These are phyloP conservation scores for Dasypus novemcinctus DNA, from an alignment of 2,113 vertebrate species.

Conservation along the genomic window DNA sequence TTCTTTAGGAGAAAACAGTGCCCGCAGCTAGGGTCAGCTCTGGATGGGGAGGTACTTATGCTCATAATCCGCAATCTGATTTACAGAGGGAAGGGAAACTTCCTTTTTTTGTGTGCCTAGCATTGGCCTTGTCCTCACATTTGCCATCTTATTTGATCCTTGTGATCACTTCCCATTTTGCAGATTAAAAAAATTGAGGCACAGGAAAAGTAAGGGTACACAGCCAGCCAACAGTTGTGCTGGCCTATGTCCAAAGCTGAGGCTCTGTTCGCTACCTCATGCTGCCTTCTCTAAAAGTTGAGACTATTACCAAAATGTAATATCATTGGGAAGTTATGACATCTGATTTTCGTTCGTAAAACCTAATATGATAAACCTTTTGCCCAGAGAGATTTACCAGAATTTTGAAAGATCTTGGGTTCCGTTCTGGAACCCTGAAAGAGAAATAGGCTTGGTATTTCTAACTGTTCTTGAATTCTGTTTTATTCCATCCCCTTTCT, in stretches of 20 bases:
- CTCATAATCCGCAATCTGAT: not conserved
- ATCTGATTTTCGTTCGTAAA: not conserved
- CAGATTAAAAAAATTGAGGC: not conserved
- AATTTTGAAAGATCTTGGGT: not conserved
- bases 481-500: not conserved
- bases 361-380: not conserved
- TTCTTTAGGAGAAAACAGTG: conserved; percentile 9
- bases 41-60: conserved; percentile 1
- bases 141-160: not conserved
- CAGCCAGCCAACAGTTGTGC: not conserved
- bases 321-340: not conserved
- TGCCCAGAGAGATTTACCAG: not conserved
- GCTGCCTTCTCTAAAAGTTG: not conserved
- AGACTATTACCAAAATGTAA: not conserved
- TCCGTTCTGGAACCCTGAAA: not conserved
- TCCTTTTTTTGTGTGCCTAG: not conserved
- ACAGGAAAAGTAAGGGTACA: not conserved
- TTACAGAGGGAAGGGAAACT: not conserved
- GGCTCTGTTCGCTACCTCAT: not conserved
- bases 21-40: not conserved
- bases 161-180: conserved; percentile 12
- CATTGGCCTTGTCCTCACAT: not conserved
- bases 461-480: not conserved
- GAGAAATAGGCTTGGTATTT: not conserved
- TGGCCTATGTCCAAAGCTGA: not conserved